Evolutionary conservation across 2,888 invertebrate genomes (phyloP), one percentile per base, ranked within the genome.

Genomic region (Deladenus siricidicola): DNA sequence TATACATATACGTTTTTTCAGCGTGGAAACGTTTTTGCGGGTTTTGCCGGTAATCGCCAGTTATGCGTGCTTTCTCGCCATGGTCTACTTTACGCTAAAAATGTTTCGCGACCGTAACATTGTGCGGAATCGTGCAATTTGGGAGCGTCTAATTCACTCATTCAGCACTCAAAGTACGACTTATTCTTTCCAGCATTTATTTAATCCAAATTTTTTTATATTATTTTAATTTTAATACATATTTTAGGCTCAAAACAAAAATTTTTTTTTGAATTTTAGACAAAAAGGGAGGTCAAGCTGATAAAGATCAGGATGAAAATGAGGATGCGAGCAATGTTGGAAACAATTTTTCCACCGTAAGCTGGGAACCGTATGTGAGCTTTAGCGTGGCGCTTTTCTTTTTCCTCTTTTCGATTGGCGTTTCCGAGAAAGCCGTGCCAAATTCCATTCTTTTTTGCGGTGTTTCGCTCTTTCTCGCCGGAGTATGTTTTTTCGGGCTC

Each of bases 71-170:
- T 74, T 75, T 59, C 39, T 65, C 45, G 26, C 59, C 42, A 74
- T 74, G 74, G 60, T 69, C 42, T 75, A 68, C 61, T 69, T 61
- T 44, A 75, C 74, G 10, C 59, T 74, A 44, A 70, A 67, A 53
- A 74, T 74, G 72, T 74, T 74, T 50, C 69, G 62, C 28, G 60
- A 63, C 43, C 50, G 53, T 19, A 57, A 44, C 24, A 47, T 63
- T 3, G 34, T 65, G 14, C 55, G 60, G 14, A 51, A 71, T 30
- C 47, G 53, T 45, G 57, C 52, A 4, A 45, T 68, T 4, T 71
- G 67, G 71, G 48, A 65, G 26, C 57, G 64, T 21, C 47, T 71
- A 29, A 45, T n/a, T n/a, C n/a, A n/a, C n/a, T n/a, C n/a, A n/a
- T n/a, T n/a, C n/a, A n/a, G n/a, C n/a, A n/a, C n/a, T n/a, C n/a